A percentile compares a stretch with the other conserved stretches of the same genome.
phyloP scores from a whole-genome alignment of 2,797 vertebrate species.

The Phrynocephalus vlangalii region DNA sequence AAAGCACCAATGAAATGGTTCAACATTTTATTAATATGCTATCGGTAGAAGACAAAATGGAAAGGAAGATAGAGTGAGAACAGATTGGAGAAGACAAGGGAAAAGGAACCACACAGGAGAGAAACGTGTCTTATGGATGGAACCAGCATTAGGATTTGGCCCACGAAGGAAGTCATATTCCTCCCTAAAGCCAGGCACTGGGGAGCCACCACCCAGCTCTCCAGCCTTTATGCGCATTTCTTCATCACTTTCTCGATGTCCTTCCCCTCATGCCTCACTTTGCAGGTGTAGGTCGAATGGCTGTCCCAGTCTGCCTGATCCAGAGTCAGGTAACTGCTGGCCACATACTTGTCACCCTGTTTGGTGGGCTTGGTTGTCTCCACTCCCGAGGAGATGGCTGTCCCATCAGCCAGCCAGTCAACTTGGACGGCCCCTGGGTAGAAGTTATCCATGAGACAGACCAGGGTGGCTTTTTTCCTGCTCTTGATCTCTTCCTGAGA shows the following conservation, averaged over 20 bases:
- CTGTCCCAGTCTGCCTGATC: slow-evolving; percentile 36
- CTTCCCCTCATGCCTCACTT: slow-evolving; percentile 53
- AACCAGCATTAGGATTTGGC: not conserved
- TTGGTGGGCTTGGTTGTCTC: slow-evolving; percentile 44
- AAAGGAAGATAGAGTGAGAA: not conserved
- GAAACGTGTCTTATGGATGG: not conserved
- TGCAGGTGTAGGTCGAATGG: slow-evolving; percentile 46
- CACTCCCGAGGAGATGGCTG: not conserved
- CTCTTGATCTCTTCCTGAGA: not conserved
- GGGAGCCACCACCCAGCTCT: too few species aligned
- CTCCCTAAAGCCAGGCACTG: too few species aligned
- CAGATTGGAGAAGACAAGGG: too few species aligned
- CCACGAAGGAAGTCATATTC: too few species aligned
- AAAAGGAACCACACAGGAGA: not conserved
- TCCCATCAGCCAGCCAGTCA: not conserved
- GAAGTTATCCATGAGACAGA: not conserved
- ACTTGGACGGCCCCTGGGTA: not conserved
- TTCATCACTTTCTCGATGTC: slow-evolving; percentile 10
- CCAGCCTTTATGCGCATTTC: not conserved
- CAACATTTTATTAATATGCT: slow-evolving; percentile 21
- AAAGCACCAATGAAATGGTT: not conserved
- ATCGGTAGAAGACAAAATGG: not conserved
- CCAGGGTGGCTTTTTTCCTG: not conserved
- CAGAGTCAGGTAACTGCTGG: slow-evolving; percentile 64
- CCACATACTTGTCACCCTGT: slow-evolving; percentile 59